phyloP scores from a whole-genome alignment of 2,797 vertebrate species.

The Mormyrops boulengeri region DNA sequence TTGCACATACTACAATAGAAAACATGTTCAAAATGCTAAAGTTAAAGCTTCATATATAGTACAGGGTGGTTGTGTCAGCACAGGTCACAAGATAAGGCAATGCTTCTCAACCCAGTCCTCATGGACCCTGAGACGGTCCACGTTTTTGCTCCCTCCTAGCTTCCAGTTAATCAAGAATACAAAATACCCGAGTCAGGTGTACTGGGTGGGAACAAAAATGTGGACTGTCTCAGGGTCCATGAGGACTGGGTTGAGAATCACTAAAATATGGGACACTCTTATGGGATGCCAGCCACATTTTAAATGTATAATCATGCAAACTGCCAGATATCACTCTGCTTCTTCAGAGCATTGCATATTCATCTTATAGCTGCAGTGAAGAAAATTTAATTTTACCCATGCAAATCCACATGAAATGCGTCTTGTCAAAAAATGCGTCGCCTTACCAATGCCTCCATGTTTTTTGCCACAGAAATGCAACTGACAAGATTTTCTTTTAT shows the following conservation, averaged over 20 bases:
- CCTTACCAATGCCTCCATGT: neutral
- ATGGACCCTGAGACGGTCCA: neutral
- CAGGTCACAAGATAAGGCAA: neutral
- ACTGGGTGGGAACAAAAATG: neutral
- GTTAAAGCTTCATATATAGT: neutral
- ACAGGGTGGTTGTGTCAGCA: neutral
- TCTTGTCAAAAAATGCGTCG: neutral
- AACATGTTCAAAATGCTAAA: neutral
- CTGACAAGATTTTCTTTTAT: neutral
- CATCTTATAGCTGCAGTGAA: neutral
- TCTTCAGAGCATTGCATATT: neutral
- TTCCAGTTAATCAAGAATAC: neutral
- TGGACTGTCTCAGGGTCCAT: neutral
- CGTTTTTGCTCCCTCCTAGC: neutral
- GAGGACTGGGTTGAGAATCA: neutral
- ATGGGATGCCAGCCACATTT: neutral
- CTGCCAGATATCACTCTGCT: neutral
- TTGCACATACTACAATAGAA: neutral
- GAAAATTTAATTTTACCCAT: neutral
- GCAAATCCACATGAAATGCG: neutral
- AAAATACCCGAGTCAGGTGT: neutral
- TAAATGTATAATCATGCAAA: neutral
- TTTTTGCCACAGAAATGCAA: neutral
- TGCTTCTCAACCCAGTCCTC: neutral
- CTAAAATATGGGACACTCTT: neutral